Evolutionary conservation across 1,140 invertebrate genomes (phyloP).

Genomic region (Schmidtea mediterranea): DNA sequence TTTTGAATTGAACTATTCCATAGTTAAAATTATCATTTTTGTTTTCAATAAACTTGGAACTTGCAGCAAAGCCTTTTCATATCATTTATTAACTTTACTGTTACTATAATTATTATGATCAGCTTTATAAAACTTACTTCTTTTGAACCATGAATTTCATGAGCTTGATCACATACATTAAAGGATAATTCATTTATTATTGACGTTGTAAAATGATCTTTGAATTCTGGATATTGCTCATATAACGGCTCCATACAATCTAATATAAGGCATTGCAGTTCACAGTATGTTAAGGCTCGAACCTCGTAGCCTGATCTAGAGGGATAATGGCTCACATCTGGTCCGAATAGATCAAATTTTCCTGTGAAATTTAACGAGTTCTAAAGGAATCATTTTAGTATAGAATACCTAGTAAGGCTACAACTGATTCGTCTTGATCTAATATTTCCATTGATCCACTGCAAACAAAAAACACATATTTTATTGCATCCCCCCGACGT

Average conservation of each 20-base stretch:
- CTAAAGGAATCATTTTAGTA: too few species aligned
- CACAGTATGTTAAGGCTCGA: slow-evolving; percentile 70
- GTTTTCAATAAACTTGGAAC: too few species aligned
- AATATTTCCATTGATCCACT: slow-evolving; percentile 24
- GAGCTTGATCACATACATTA: slow-evolving; percentile 45
- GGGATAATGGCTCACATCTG: neutral
- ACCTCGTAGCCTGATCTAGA: slow-evolving; percentile 56
- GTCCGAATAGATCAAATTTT: slow-evolving; percentile 2
- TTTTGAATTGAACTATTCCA: too few species aligned
- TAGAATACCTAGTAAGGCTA: slow-evolving; percentile 20
- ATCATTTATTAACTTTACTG: too few species aligned
- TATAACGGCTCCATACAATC: slow-evolving; percentile 51
- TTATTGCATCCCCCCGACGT: slow-evolving; percentile 20
- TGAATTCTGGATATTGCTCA: slow-evolving; percentile 65
- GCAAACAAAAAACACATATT: slow-evolving; percentile 21
- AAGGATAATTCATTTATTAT: slow-evolving; percentile 80
- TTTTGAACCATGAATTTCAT: too few species aligned
- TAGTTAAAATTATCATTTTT: too few species aligned
- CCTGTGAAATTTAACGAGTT: too few species aligned
- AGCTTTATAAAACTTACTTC: too few species aligned
- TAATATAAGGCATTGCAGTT: slow-evolving; percentile 67
- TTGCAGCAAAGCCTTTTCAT: too few species aligned
- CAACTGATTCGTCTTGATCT: slow-evolving; percentile 19
- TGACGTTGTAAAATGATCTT: slow-evolving; percentile 58
- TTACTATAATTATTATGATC: too few species aligned